These are phyloP conservation scores for Malaclemys terrapin DNA, from an alignment of 2,113 vertebrate species.

Conservation along the genomic window DNA sequence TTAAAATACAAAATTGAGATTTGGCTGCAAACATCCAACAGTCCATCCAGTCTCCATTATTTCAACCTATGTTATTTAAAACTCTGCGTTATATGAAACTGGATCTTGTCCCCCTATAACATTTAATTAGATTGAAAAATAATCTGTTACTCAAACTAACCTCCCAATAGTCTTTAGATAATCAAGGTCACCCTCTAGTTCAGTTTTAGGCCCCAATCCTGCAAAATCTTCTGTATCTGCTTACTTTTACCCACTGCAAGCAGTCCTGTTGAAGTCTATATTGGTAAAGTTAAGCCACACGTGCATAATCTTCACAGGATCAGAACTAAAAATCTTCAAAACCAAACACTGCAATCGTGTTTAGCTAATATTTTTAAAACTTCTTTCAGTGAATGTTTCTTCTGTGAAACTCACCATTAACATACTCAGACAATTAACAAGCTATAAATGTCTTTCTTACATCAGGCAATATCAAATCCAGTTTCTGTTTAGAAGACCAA, in stretches of 20 bases:
- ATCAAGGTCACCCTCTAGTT: neutral
- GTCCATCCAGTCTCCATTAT: neutral
- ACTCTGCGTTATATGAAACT: neutral
- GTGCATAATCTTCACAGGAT: neutral
- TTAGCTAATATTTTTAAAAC: neutral
- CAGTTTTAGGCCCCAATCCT: neutral
- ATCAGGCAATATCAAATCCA: neutral
- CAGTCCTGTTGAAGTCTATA: rapidly evolving
- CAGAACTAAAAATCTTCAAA: neutral
- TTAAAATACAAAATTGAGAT: neutral
- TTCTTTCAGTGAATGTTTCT: neutral
- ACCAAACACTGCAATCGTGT: neutral
- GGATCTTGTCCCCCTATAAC: neutral
- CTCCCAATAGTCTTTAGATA: neutral
- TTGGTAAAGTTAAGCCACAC: neutral
- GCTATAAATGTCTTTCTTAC: neutral
- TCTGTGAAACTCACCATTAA: neutral
- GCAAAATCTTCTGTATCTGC: neutral
- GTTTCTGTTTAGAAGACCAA: neutral
- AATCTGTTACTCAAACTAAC: neutral
- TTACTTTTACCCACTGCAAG: neutral
- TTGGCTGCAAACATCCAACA: neutral
- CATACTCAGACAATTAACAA: neutral
- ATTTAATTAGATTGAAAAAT: neutral
- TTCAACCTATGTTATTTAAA: neutral